Conservation (phyloP, 2,113 vertebrate species). For the Meriones unguiculatus region DNA sequence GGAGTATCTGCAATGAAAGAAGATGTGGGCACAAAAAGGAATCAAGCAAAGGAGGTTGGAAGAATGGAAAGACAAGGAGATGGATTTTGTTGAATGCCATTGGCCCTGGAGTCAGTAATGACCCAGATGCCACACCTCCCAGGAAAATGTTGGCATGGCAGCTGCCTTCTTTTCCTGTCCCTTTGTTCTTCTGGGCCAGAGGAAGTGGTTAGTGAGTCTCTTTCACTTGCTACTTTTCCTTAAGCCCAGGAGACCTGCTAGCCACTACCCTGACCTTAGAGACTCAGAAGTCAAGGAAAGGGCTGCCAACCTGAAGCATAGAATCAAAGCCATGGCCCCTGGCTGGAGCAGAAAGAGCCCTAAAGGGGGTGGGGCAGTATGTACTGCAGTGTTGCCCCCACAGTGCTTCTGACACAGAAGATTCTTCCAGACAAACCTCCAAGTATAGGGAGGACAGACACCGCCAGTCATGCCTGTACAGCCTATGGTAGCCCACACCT, state of each 20-base stretch:
- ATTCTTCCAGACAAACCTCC: not conserved
- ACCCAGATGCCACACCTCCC: not conserved
- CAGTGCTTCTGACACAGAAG: not conserved
- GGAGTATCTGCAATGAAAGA: not conserved
- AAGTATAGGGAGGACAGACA: not conserved
- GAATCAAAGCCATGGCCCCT: not conserved
- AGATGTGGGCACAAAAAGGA: not conserved
- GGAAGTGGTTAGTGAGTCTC: not conserved
- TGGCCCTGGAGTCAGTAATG: not conserved
- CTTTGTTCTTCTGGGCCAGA: constrained; percentile 1
- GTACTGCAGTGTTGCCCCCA: not conserved
- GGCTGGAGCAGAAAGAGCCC: not conserved
- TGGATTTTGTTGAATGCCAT: not conserved
- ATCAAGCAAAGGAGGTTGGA: not conserved
- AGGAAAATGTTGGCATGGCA: constrained; percentile 48
- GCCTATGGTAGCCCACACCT: not conserved
- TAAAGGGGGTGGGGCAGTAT: not conserved
- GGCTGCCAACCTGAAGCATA: not conserved
- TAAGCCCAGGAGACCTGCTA: not conserved
- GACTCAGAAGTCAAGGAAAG: not conserved
- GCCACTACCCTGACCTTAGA: not conserved
- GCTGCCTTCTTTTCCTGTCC: not conserved
- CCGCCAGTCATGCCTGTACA: not conserved
- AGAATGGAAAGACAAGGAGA: not conserved
- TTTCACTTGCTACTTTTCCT: not conserved